Base-by-base conservation (phyloP, 2,888 invertebrate genomes). In the Acronicta psi region DNA sequence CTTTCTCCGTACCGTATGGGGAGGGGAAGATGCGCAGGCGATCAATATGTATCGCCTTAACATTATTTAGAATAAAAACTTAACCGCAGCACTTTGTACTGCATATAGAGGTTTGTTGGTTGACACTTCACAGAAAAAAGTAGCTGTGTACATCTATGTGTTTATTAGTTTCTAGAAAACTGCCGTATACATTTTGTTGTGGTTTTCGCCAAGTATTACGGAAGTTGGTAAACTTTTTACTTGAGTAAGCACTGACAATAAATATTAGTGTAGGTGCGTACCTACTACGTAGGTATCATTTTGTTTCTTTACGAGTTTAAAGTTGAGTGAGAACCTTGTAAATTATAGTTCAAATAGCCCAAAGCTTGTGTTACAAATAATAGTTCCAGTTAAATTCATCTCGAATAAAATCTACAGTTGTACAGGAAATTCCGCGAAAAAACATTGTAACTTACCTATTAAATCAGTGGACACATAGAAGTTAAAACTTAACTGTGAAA, bases 1-100 rank as follows among this genome's bases (percentile, higher is more conserved):
- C 40, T 69, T 60, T 74, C 74, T 63, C 60, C 17, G 18, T 20
- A 8, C 69, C 62, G 2, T 66, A 61, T 58, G 11, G 18, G 72
- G 37, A 23, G 11, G 18, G 72, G 37, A 23, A 41, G 40, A 52
- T 20, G 47, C 36, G 37, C 45, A 38, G 23, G 17, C 43, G 16
- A 46, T 53, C 46, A 49, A 47, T 63, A 38, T 44, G 45, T 54
- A 43, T 41, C 9, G 20, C 36, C n/a, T 31, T 45, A 34, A n/a
- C 36, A 43, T 49, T 40, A 18, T 46, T 55, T 18, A 31, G 46
- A 20, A 36, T 36, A 63, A 67, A 60, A 55, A 56, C 46, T 43
- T 40, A 3, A 43, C 29, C 3, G 23, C 11, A 16, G 20, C 6
- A 3, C 31, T 18, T n/a, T 20, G 23, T 20, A 13, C 13, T 38